Conservation (phyloP, 2,888 invertebrate genomes). For the Bombylius discolor region DNA sequence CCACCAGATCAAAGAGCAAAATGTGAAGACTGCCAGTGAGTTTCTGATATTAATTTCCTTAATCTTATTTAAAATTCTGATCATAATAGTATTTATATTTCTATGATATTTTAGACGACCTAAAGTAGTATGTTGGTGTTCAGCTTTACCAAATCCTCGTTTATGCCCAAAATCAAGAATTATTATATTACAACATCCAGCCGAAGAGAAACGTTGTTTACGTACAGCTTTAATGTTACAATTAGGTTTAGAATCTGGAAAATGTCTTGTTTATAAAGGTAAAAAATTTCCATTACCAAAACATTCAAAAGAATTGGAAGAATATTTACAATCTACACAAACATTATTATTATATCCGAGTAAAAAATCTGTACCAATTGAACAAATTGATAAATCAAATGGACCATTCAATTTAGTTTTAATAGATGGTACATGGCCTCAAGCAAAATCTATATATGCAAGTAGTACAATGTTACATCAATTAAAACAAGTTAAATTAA, state of each 20-base stretch:
- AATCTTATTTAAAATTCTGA: neutral
- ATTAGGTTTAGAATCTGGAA: conserved; percentile 56
- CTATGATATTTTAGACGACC: conserved; percentile 52
- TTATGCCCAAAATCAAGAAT: conserved; percentile 56
- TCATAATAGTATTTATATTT: neutral
- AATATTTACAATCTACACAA: conserved; percentile 45
- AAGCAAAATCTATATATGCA: conserved; percentile 83
- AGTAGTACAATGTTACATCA: conserved; percentile 62
- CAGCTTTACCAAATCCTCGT: conserved; percentile 58
- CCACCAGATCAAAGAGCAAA: conserved; percentile 56
- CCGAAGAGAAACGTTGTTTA: conserved; percentile 79
- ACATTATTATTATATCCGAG: conserved; percentile 74
- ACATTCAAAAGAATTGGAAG: conserved; percentile 48
- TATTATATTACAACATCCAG: conserved; percentile 82
- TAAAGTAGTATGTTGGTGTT: conserved; percentile 79
- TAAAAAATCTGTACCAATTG: conserved; percentile 55
- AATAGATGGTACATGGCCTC: conserved; percentile 92
- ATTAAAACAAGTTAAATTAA: conserved; percentile 69
- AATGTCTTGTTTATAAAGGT: conserved; percentile 56
- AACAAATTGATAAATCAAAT: conserved; percentile 36
- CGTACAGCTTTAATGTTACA: conserved; percentile 83
- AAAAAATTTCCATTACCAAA: conserved; percentile 66
- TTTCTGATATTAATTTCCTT: conserved; percentile 8
- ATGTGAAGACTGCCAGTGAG: conserved; percentile 63
- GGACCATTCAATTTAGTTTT: conserved; percentile 63